Conservation (phyloP, 2,113 vertebrate genomes). For the Martes martes region DNA sequence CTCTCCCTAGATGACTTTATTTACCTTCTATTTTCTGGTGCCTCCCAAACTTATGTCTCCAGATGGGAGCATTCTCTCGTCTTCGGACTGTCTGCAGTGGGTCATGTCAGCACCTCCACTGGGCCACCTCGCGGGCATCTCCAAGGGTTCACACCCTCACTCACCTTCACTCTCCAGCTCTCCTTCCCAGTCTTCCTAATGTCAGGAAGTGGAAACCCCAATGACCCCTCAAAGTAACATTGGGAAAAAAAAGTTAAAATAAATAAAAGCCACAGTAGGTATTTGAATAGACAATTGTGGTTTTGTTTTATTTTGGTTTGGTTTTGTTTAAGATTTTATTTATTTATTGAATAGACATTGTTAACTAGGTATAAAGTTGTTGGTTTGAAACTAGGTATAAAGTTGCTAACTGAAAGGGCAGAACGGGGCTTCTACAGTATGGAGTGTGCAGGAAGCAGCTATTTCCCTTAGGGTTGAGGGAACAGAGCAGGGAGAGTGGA, state of each 20-base stretch:
- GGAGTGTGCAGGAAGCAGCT: neutral
- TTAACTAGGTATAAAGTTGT: neutral
- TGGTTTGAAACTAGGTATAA: neutral
- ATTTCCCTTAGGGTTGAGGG: neutral
- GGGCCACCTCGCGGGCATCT: neutral
- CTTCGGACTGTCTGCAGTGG: neutral
- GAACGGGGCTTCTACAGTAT: neutral
- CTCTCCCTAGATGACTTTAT: neutral
- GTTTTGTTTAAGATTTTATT: too few species aligned
- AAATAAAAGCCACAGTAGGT: neutral
- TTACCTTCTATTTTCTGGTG: neutral
- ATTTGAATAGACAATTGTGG: neutral
- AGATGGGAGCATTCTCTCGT: neutral
- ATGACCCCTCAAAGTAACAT: neutral
- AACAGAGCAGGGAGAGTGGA: neutral
- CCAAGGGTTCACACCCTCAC: neutral
- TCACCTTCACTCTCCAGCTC: neutral
- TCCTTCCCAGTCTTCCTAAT: neutral
- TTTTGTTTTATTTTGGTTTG: too few species aligned
- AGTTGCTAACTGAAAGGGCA: neutral
- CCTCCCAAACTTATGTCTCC: neutral
- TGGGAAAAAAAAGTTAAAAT: neutral
- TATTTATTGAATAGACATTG: neutral
- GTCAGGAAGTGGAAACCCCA: neutral
- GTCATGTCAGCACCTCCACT: neutral